phyloP scores from a whole-genome alignment of 2,888 invertebrate genomes.

The Lissocephala sabroskyi region DNA sequence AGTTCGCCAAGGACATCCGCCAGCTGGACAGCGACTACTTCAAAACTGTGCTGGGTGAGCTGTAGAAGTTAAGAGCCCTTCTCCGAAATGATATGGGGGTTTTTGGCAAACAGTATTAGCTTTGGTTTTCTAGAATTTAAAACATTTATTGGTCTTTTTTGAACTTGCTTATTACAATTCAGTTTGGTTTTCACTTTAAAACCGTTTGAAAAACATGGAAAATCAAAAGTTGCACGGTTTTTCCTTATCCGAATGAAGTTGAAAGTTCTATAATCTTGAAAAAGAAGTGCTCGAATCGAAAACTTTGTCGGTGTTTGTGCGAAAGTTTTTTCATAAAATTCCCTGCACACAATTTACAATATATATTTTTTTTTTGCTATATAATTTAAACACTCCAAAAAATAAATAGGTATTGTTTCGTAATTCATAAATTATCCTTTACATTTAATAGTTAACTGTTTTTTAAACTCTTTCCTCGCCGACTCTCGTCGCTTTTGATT shows the following conservation, averaged over 20 bases:
- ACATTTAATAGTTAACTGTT: constrained; percentile 66
- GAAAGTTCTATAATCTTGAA: constrained; percentile 19
- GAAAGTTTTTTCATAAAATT: constrained; percentile 4
- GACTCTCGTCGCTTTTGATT: constrained; percentile 40
- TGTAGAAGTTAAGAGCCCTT: constrained; percentile 19
- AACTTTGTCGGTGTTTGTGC: too few species aligned
- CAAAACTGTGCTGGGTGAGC: constrained; percentile 54
- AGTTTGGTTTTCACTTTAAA: constrained; percentile 35
- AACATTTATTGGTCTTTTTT: constrained; percentile 58
- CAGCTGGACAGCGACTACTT: constrained; percentile 69
- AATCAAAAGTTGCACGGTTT: constrained; percentile 27
- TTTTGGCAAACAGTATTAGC: too few species aligned
- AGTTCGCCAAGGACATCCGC: constrained; percentile 68
- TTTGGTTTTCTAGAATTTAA: constrained; percentile 16
- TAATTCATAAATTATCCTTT: constrained; percentile 36
- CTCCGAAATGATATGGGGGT: too few species aligned
- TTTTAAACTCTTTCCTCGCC: constrained; percentile 3
- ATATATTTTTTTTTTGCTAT: constrained; percentile 23
- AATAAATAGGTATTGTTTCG: constrained; percentile 59
- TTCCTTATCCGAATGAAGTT: constrained; percentile 20
- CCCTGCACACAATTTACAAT: constrained; percentile 22
- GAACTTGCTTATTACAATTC: constrained; percentile 32
- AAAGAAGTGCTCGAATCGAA: too few species aligned
- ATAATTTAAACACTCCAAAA: constrained; percentile 64
- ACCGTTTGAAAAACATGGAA: constrained; percentile 42